Percentiles rank a stretch among this genome's conserved stretches.
Conservation (phyloP, 92 coral and sea anemone species). For the Palythoa heliodiscus region DNA sequence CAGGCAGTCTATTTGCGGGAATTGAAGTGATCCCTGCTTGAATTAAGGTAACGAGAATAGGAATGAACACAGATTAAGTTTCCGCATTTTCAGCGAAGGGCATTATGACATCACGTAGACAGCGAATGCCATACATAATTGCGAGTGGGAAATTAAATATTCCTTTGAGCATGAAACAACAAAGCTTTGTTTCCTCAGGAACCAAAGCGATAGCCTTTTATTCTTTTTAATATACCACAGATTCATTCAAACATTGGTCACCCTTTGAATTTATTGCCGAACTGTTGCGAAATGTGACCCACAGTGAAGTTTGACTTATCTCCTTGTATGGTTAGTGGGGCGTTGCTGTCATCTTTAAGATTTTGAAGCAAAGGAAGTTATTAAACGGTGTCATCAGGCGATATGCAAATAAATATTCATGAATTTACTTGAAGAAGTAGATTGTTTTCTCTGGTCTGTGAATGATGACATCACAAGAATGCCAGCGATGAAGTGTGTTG, state of each 20-base stretch:
- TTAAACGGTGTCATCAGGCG: slow-evolving; percentile 22
- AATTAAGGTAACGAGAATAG: background rate
- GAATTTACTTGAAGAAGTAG: slow-evolving; percentile 13
- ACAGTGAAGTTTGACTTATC: slow-evolving; percentile 7
- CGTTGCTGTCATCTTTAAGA: slow-evolving; percentile 24
- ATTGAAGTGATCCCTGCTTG: background rate
- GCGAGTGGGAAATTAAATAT: slow-evolving; percentile 3
- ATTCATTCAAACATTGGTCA: background rate
- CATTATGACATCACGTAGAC: slow-evolving; percentile 43
- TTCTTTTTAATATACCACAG: background rate
- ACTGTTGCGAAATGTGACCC: slow-evolving; percentile 2
- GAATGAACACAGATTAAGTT: slow-evolving; percentile 27
- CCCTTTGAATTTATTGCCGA: background rate
- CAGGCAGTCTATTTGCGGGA: background rate
- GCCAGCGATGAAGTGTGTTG: slow-evolving; percentile 3
- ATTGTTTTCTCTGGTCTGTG: slow-evolving; percentile 22
- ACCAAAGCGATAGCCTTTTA: background rate
- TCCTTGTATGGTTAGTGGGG: slow-evolving; percentile 38
- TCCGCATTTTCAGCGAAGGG: slow-evolving; percentile 4
- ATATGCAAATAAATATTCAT: slow-evolving; percentile 34
- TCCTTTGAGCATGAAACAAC: slow-evolving; percentile 31
- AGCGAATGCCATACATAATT: slow-evolving; percentile 21
- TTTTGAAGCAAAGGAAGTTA: slow-evolving; percentile 36
- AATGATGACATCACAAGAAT: slow-evolving; percentile 32
- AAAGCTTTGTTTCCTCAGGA: slow-evolving; percentile 20